These are phyloP conservation scores for Phycodurus eques DNA, from an alignment of 2,113 vertebrate genomes.

Conservation along the genomic window DNA sequence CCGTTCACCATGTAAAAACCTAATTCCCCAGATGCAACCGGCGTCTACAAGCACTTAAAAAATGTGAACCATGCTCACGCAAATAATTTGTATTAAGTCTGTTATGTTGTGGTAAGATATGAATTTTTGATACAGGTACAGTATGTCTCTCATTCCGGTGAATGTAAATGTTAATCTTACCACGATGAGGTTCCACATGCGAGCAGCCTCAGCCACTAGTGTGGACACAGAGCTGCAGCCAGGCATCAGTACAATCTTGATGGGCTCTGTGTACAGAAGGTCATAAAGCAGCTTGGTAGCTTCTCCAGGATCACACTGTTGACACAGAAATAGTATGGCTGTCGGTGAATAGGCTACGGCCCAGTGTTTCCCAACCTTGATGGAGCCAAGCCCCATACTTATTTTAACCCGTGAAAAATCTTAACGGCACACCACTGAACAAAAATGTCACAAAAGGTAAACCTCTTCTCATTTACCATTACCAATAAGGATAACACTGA, in stretches of 20 bases:
- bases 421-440: not conserved
- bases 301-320: slow-evolving; percentile 87
- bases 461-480: too few species aligned
- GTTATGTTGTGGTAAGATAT: too few species aligned
- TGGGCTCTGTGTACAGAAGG: slow-evolving; percentile 89
- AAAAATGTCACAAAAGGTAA: not conserved
- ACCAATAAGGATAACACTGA: too few species aligned
- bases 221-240: slow-evolving; percentile 91
- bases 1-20: too few species aligned
- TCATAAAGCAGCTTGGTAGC: slow-evolving; percentile 90
- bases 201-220: slow-evolving; percentile 86
- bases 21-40: too few species aligned
- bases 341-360: not conserved
- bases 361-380: not conserved
- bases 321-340: slow-evolving; percentile 9
- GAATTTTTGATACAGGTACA: not conserved
- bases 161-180: slow-evolving; percentile 53
- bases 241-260: slow-evolving; percentile 90
- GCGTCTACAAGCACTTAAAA: too few species aligned
- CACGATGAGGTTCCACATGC: slow-evolving; percentile 97
- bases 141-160: not conserved
- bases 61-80: too few species aligned
- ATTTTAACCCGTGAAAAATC: not conserved
- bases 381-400: not conserved
- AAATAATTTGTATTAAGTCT: not conserved